Evolutionary conservation across 2,797 vertebrate species (phyloP), one percentile per base, ranked within the genome.

Genomic region (Distichodus sexfasciatus): DNA sequence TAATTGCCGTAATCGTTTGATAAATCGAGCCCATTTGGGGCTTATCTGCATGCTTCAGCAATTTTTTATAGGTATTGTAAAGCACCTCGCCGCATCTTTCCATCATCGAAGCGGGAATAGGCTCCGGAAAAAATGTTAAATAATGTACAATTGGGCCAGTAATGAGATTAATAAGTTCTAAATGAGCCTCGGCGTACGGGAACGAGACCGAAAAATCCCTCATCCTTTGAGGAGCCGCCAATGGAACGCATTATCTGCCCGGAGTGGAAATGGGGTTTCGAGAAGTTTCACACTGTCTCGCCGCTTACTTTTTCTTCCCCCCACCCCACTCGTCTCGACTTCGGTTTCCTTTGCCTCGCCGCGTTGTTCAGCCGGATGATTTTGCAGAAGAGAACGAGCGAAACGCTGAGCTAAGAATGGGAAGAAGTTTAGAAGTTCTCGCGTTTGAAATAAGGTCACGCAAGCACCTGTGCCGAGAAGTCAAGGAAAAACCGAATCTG

Each of bases 101-200:
- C 60, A 41, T 71, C 73, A 79, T 69, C 48, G n/a, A 66, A 81
- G 77, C 71, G 69, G 78, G 78, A 82, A 86, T 74, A 74, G 72
- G 80, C 54, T 12, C 75, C n/a, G n/a, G n/a, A n/a, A 80, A 77
- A 69, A 23, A 85, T 80, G 84, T 91, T 89, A 88, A 90, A 90
- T 85, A n/a, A 89, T 85, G 85, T 89, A 90, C 84, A 89, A 87
- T 84, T 86, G 86, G 83, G 78, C 81, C 83, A 83, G 80, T 92
- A 89, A 90, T 89, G 88, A 82, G 83, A 90, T 91, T 88, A 90
- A 90, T 86, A 90, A 86, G 75, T 66, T 76, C 82, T 84, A 90
- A 89, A 89, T 87, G 85, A 88, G 83, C 79, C 79, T 69, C 24
- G 68, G 82, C 78, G 77, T 78, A 84, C n/a, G 77, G 77, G 85